Evolutionary conservation across 1,140 invertebrate genomes (phyloP), one percentile per base, ranked within the genome.

Genomic region (Hylaeus volcanicus): DNA sequence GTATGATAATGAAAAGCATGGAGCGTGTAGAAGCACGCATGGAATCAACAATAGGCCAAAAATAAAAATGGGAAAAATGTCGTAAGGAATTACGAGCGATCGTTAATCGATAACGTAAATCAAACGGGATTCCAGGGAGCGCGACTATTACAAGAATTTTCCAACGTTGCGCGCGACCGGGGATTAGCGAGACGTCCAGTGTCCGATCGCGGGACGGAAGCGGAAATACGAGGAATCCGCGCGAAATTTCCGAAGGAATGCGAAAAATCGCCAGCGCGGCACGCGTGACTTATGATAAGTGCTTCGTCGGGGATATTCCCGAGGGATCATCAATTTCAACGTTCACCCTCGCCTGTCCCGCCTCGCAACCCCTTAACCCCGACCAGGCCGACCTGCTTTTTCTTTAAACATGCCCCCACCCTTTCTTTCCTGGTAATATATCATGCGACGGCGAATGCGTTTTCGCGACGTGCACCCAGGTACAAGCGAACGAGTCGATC

Each of bases 251-350:
- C 26, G 51, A 58, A 60, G 70, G 82, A 80, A 79, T 81, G 78
- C 78, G 70, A 82, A 86, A 85, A 86, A 86, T 84, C 70, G 74
- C 53, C 84, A 60, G 56, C 82, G 74, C 77, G 70, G 74, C 81
- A 78, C 82, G 70, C 63, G 79, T 86, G 85, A 86, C 85, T 86
- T 86, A 86, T 84, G 85, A 86, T 86, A 86, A 86, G 82, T 86
- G 82, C 85, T 76, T 77, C 48, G 60, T 63, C 68, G 55, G 61
- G 66, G 79, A 81, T 81, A 75, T 84, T 84, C 79, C 79, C 71
- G 72, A 39, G 75, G 70, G 79, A 86, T 86, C 85, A 86, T 86
- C 85, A 86, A 86, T 86, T 86, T 86, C 56, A 82, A 78, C 85
- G 70, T 78, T 64, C 68, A 43, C 43, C 71, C 64, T 39, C 68